Percentiles rank a stretch among this genome's conserved stretches.
phyloP scores from a whole-genome alignment of 1,140 invertebrate species.

The Drosophila tsacasi region DNA sequence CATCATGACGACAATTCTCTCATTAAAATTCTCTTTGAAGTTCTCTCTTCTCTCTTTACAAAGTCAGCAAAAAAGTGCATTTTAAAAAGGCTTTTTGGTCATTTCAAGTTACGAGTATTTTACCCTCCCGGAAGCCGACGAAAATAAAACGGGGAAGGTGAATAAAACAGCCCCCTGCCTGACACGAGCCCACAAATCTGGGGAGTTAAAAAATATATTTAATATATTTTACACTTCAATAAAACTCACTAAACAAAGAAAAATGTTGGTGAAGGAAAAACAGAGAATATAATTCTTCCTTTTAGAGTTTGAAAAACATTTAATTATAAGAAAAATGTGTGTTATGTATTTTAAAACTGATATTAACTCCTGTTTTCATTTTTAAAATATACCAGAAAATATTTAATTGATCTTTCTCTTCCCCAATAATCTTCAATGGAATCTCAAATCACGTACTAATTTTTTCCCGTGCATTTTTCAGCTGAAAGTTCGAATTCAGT shows the following conservation, averaged over 20 bases:
- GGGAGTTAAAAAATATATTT: slow-evolving; percentile 14
- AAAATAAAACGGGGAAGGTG: slow-evolving; percentile 76
- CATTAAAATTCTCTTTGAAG: background rate
- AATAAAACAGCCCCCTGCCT: slow-evolving; percentile 15
- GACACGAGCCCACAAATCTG: slow-evolving; percentile 47
- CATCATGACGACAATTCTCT: slow-evolving; percentile 18
- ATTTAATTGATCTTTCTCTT: background rate
- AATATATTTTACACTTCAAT: slow-evolving; percentile 4
- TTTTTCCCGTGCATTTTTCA: background rate
- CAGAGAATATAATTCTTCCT: background rate
- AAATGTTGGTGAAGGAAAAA: background rate
- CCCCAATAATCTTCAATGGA: background rate
- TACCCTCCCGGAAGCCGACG: slow-evolving; percentile 58
- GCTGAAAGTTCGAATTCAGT: slow-evolving; percentile 57
- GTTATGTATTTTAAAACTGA: background rate
- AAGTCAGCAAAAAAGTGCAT: slow-evolving; percentile 3
- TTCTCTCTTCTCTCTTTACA: slow-evolving; percentile 15
- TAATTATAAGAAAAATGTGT: too few species aligned
- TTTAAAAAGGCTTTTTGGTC: slow-evolving; percentile 34
- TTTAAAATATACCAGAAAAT: background rate
- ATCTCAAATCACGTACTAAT: fast-evolving
- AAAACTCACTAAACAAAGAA: background rate
- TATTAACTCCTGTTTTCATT: background rate
- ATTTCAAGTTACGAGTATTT: slow-evolving; percentile 30
- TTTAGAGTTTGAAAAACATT: too few species aligned